These are phyloP conservation scores for Tinea pellionella DNA, from an alignment of 2,888 invertebrate genomes.

Conservation along the genomic window DNA sequence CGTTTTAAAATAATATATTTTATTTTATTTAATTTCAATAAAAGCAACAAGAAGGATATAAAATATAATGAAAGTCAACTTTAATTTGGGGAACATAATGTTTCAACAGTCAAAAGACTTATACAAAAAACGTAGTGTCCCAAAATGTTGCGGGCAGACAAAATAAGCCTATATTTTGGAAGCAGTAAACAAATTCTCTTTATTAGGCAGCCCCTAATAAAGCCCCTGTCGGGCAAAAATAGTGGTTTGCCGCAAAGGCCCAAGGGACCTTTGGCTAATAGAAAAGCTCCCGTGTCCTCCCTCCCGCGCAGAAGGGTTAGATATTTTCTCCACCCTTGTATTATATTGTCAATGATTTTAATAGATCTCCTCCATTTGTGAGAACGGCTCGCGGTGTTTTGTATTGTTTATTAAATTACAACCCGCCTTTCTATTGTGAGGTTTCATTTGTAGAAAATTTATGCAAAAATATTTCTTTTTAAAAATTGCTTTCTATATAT, in stretches of 20 bases:
- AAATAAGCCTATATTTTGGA: slow-evolving; percentile 13
- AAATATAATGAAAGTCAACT: neutral
- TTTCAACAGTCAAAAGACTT: slow-evolving; percentile 1
- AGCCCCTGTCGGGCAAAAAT: slow-evolving; percentile 41
- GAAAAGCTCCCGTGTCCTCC: slow-evolving; percentile 17
- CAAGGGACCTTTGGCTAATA: slow-evolving; percentile 25
- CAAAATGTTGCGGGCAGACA: neutral
- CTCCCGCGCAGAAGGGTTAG: neutral
- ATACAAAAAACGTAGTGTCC: neutral
- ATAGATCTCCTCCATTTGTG: slow-evolving; percentile 9
- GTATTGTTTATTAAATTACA: neutral
- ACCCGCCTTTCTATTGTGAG: neutral
- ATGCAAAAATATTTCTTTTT: neutral
- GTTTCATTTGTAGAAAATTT: neutral
- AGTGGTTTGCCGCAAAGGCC: slow-evolving; percentile 39
- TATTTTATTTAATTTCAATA: too few species aligned
- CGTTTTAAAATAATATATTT: too few species aligned
- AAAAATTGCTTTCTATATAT: neutral
- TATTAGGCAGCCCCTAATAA: slow-evolving; percentile 44
- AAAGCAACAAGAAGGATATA: neutral
- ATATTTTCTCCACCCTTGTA: neutral
- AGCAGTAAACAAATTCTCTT: slow-evolving; percentile 40
- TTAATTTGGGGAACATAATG: neutral
- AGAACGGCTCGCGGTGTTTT: neutral
- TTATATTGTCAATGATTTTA: slow-evolving; percentile 12